Evolutionary conservation across 2,797 vertebrate species (phyloP).

Genomic region (Spondyliosoma cantharus): DNA sequence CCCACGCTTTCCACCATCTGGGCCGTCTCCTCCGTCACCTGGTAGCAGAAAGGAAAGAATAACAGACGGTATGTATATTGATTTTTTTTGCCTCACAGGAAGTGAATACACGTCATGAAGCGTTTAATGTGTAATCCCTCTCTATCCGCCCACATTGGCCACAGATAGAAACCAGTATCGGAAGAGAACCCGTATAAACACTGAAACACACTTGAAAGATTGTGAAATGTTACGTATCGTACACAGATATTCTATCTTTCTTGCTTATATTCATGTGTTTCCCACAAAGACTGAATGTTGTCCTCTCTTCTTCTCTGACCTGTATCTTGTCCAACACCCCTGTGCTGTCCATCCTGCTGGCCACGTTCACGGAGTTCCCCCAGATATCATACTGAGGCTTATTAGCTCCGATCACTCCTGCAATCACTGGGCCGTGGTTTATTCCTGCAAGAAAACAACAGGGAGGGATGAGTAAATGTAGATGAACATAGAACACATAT

Average conservation of each 20-base stretch:
- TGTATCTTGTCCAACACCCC: conserved; percentile 91
- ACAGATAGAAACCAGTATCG: too few relatives aligned
- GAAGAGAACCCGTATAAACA: not conserved
- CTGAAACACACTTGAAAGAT: not conserved
- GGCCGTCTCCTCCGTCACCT: conserved; percentile 92
- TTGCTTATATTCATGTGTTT: too few relatives aligned
- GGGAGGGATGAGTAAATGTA: not conserved
- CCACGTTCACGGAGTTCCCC: conserved; percentile 93
- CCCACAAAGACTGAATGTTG: too few relatives aligned
- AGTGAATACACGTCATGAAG: not conserved
- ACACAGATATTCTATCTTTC: not conserved
- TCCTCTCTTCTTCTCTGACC: conserved; percentile 70
- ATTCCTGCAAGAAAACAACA: conserved; percentile 79
- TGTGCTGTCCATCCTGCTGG: conserved; percentile 94
- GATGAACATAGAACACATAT: not conserved
- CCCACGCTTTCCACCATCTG: conserved; percentile 85
- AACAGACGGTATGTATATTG: not conserved
- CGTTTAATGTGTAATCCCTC: not conserved
- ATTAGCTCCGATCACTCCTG: conserved; percentile 91
- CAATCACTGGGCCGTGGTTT: conserved; percentile 91
- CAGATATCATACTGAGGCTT: conserved; percentile 95
- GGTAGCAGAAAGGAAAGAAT: conserved; percentile 9
- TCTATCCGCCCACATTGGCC: too few relatives aligned
- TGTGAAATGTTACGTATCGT: not conserved
- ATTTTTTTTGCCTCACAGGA: not conserved